phyloP scores from a whole-genome alignment of 2,797 vertebrate species.

The Botia almorhae region DNA sequence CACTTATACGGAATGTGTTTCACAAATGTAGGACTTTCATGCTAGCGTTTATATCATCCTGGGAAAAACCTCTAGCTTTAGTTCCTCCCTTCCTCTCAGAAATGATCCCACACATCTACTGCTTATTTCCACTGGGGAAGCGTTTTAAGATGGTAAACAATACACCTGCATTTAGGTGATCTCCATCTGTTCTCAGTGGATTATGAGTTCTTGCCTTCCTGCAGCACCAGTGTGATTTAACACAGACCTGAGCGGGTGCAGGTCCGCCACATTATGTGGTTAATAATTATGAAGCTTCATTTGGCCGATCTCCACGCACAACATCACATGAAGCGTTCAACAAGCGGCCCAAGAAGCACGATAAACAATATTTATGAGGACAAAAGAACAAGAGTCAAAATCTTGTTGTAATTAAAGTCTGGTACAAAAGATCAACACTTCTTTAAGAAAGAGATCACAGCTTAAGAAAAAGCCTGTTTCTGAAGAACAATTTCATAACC shows the following conservation, averaged over 20 bases:
- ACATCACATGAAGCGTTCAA: background rate
- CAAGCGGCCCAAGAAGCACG: background rate
- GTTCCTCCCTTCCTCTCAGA: background rate
- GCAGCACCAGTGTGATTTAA: constrained; percentile 44
- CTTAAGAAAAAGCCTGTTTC: background rate
- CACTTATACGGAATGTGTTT: background rate
- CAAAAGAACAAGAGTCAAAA: constrained; percentile 5
- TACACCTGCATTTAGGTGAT: background rate
- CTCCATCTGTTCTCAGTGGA: constrained; percentile 46
- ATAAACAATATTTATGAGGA: background rate
- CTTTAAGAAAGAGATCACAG: background rate
- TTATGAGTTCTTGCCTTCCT: constrained; percentile 24
- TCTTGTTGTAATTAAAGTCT: background rate
- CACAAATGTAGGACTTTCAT: background rate
- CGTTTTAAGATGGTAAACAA: background rate
- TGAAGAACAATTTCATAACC: background rate
- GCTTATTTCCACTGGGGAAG: background rate
- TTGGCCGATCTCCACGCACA: too few relatives aligned
- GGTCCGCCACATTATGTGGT: constrained; percentile 70
- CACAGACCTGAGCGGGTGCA: constrained; percentile 57
- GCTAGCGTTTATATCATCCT: background rate
- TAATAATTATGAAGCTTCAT: constrained; percentile 30
- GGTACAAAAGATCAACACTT: background rate
- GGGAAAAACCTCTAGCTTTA: background rate
- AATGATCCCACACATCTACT: background rate